Percentiles rank a stretch among this genome's conserved stretches.
phyloP scores from a whole-genome alignment of 2,797 vertebrate species.

The Botia kubotai region DNA sequence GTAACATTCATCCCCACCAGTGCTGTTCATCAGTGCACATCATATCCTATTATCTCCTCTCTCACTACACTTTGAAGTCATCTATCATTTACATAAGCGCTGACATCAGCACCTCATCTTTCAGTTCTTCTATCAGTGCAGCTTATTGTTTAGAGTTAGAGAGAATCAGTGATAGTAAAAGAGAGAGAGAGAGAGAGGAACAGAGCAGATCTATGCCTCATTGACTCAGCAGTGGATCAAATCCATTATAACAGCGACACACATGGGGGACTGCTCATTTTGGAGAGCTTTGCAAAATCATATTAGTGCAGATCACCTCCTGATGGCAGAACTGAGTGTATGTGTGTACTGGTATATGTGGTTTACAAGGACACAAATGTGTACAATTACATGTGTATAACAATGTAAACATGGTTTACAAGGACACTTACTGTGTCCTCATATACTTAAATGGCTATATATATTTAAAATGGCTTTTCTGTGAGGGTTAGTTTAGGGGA shows the following conservation, averaged over 20 bases:
- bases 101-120: constrained; percentile 32
- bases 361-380: too few relatives aligned
- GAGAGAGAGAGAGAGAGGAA: not conserved
- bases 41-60: not conserved
- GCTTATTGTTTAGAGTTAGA: constrained; percentile 24
- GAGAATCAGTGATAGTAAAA: not conserved
- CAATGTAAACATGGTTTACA: too few relatives aligned
- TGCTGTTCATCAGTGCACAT: not conserved
- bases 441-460: too few relatives aligned
- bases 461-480: too few relatives aligned
- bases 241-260: constrained; percentile 37
- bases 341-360: not conserved
- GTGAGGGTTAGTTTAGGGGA: too few relatives aligned
- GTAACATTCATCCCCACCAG: constrained; percentile 5
- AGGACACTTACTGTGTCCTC: too few relatives aligned
- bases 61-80: constrained; percentile 22
- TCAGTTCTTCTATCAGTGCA: constrained; percentile 15
- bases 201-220: constrained; percentile 10
- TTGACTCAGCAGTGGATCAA: constrained; percentile 34
- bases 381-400: too few relatives aligned
- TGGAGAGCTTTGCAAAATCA: constrained; percentile 17
- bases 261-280: constrained; percentile 26
- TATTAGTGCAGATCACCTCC: constrained; percentile 31
- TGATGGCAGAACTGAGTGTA: constrained; percentile 19
- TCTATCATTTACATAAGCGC: constrained; percentile 35